Evolutionary conservation across 2,113 vertebrate species (phyloP), one percentile per base, ranked within the genome.

Genomic region (Rhynchopsitta pachyrhyncha): DNA sequence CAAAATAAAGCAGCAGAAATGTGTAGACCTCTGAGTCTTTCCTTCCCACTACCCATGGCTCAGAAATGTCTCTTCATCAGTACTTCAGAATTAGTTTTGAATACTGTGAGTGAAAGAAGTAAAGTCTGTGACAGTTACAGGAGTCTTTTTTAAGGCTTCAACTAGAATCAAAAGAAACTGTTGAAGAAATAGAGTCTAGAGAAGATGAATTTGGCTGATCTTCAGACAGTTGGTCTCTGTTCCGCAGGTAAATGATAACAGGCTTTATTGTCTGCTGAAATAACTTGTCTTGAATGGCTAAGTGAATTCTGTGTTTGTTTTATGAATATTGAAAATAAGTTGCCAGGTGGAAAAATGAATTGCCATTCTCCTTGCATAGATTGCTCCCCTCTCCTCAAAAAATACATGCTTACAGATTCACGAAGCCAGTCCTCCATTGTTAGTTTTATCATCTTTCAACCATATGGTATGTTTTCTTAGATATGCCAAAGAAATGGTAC

Each of bases 381-480:
- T 90, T 94, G 86, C 75, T 77, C 24, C 25, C 7, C 39, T 91
- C 92, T 88, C 75, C 39, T 91, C 12, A 77, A 77, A 95, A 94
- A 91, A 63, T 35, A 39, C 0, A 1, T 39, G 49, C 67, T 62
- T 91, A 41, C 41, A 85, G 59, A 52, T 79, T 85, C 57, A 47
- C 0, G 1, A 68, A 85, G 55, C 69, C 39, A n/a, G 29, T 71
- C 37, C 55, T 71, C 64, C 76, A 88, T 96, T 97, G 93, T 96
- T 96, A 60, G 75, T 77, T 96, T 97, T 97, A 96, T 96, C 92
- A 78, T 88, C 90, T 88, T 88, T 90, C 92, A 86, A 4, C 85
- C 94, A 94, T 92, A 78, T 88, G 92, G 46, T 88, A 23, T 41
- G 53, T 82, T 94, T 80, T 80, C 76, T 73, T 74, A 14, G 23